Evolutionary conservation across 2,888 invertebrate species (phyloP).

Genomic region (Acrocera orbiculus): DNA sequence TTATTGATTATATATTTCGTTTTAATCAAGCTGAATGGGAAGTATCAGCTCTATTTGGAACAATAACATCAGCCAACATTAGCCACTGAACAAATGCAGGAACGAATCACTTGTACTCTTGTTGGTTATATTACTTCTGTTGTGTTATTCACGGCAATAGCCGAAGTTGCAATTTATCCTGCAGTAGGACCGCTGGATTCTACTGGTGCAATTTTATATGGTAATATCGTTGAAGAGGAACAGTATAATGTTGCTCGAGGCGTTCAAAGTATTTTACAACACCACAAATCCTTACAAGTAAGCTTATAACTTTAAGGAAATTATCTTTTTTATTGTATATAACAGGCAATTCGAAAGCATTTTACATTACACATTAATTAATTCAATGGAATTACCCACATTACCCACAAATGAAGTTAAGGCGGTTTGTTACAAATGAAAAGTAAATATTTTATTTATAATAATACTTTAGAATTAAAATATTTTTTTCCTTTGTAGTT

Average conservation of each 20-base stretch:
- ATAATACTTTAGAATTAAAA: no score
- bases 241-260: slow-evolving; percentile 81
- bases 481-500: no score
- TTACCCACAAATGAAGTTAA: no score
- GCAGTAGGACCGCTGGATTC: slow-evolving; percentile 91
- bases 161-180: slow-evolving; percentile 83
- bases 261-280: slow-evolving; percentile 82
- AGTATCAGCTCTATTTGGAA: slow-evolving; percentile 76
- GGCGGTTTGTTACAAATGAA: no score
- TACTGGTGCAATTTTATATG: slow-evolving; percentile 86
- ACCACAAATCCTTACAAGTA: slow-evolving; percentile 52
- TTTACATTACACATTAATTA: no score
- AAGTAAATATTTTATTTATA: no score
- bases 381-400: no score
- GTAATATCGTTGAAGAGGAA: slow-evolving; percentile 72
- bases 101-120: slow-evolving; percentile 85
- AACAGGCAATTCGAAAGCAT: no score
- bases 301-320: no score
- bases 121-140: slow-evolving; percentile 93
- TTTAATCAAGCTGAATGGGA: slow-evolving; percentile 86
- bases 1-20: slow-evolving; percentile 93
- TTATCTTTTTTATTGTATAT: no score
- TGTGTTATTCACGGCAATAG: slow-evolving; percentile 81
- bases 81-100: slow-evolving; percentile 91
- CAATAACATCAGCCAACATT: slow-evolving; percentile 88